Evolutionary conservation across 2,797 vertebrate genomes (phyloP).

Genomic region (Mormyrops attenuatus): DNA sequence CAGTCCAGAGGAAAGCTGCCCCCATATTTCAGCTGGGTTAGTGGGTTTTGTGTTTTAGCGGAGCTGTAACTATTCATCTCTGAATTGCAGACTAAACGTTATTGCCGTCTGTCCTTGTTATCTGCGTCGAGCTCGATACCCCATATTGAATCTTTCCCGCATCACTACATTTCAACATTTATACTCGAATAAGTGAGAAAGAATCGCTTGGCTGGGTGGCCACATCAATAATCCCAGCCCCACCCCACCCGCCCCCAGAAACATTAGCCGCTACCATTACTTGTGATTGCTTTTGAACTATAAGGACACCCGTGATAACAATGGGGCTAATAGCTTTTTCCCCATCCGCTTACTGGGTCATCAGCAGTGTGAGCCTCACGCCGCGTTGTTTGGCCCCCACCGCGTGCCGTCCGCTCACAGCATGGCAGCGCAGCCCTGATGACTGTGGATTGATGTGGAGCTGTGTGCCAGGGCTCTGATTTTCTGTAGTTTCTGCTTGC

Average conservation of each 20-base stretch:
- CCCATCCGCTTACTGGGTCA: constrained; percentile 10
- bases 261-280: background rate
- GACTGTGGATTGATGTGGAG: background rate
- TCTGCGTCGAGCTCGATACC: background rate
- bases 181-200: background rate
- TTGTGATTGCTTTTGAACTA: constrained; percentile 1
- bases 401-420: background rate
- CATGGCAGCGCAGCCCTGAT: background rate
- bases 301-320: background rate
- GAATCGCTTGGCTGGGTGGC: background rate
- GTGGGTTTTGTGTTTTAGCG: background rate
- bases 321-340: background rate
- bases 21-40: background rate
- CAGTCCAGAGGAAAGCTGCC: background rate
- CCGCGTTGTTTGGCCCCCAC: background rate
- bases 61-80: background rate
- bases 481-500: background rate
- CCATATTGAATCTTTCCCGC: background rate
- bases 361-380: background rate
- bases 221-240: background rate
- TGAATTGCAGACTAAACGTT: constrained; percentile 3
- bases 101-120: constrained; percentile 10
- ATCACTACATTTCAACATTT: constrained; percentile 10
- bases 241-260: background rate
- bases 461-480: background rate